Percentiles rank a stretch among this genome's conserved stretches.
These are phyloP conservation scores for Orestias chungarensis DNA, from an alignment of 2,797 vertebrate genomes.

Conservation along the genomic window DNA sequence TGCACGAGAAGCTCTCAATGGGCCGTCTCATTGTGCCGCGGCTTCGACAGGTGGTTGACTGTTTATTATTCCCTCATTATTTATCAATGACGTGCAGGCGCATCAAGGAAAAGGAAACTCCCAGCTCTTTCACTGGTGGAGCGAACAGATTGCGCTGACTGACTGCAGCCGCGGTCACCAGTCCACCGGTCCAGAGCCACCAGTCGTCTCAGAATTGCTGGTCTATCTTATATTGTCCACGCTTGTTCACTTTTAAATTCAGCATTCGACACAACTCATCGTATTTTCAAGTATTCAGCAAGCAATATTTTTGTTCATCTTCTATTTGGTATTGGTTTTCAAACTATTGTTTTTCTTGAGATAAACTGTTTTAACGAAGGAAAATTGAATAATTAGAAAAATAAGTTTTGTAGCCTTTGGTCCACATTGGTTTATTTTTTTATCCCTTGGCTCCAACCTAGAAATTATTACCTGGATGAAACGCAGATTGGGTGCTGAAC, in stretches of 20 bases:
- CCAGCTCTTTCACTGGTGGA: constrained; percentile 65
- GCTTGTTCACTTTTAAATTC: not conserved
- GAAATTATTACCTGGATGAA: not conserved
- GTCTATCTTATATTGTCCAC: not conserved
- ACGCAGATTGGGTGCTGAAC: not conserved
- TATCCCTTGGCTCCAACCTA: no score
- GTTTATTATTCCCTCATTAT: constrained; percentile 88
- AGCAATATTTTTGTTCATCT: not conserved
- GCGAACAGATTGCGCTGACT: constrained; percentile 76
- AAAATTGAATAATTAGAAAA: not conserved
- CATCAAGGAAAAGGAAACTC: constrained; percentile 64
- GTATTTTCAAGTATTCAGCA: not conserved
- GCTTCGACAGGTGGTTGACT: constrained; percentile 98
- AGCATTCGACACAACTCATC: not conserved
- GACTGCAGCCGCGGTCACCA: constrained; percentile 65
- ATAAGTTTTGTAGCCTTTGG: not conserved
- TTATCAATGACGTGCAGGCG: constrained; percentile 75
- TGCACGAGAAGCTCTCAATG: constrained; percentile 93
- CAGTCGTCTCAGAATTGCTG: not conserved
- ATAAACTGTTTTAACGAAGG: not conserved
- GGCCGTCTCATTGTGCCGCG: constrained; percentile 84
- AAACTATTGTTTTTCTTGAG: no score
- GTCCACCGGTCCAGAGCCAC: constrained; percentile 32
- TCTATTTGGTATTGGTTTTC: not conserved
- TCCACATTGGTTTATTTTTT: not conserved